Percentiles rank a stretch among this genome's conserved stretches.
Conservation (phyloP, 2,888 invertebrate species). For the Heteromurus nitidus region DNA sequence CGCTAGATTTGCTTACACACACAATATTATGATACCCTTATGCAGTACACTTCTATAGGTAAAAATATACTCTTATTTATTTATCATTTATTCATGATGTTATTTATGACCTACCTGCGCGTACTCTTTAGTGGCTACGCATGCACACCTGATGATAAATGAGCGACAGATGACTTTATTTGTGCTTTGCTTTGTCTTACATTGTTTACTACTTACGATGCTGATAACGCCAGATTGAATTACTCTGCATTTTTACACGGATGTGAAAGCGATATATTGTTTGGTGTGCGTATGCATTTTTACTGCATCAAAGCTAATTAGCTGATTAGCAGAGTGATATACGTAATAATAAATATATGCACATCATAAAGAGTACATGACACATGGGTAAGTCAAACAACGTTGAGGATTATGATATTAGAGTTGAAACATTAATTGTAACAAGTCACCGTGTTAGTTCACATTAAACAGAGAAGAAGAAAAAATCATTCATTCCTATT, state of each 20-base stretch:
- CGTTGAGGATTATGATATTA: no score
- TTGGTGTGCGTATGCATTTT: neutral
- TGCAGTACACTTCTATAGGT: no score
- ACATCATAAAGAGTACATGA: no score
- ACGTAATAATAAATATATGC: no score
- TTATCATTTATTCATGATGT: neutral
- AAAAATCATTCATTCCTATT: no score
- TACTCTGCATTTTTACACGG: constrained; percentile 27
- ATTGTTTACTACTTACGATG: constrained; percentile 24
- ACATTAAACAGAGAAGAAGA: no score
- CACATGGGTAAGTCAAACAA: no score
- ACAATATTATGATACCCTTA: neutral
- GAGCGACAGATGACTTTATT: constrained; percentile 56
- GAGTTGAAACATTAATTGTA: no score
- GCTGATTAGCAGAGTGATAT: no score
- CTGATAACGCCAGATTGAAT: constrained; percentile 5
- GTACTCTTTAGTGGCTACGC: neutral
- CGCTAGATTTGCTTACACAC: neutral
- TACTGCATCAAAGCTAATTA: constrained; percentile 20
- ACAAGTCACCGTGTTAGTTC: no score
- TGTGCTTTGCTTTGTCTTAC: constrained; percentile 43
- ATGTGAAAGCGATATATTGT: constrained; percentile 38
- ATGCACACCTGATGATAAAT: neutral
- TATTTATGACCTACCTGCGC: constrained; percentile 12
- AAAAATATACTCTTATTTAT: no score